Evolutionary conservation across 2,888 invertebrate genomes (phyloP), one percentile per base, ranked within the genome.

Genomic region (Sympetrum striolatum): DNA sequence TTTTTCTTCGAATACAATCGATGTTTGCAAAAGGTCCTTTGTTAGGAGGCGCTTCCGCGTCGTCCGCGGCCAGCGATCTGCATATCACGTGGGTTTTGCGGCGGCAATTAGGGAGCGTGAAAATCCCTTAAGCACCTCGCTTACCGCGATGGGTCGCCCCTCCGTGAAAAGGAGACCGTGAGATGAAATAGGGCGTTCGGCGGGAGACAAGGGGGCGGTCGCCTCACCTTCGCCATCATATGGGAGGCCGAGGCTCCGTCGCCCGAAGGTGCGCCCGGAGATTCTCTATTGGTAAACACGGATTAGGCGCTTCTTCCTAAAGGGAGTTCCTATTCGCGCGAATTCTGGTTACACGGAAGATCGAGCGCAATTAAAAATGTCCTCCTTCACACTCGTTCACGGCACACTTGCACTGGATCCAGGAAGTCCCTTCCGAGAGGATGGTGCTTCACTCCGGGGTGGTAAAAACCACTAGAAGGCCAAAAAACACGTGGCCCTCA

Each of bases 1-100:
- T 94, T 95, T 94, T 93, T 92, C 35, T 25, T 64, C 25, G 25
- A 25, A n/a, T 10, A n/a, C 58, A 18, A 39, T 37, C 22, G 22
- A 39, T 80, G 39, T 4, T n/a, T 15, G 25, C 48, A 31, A 25
- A 12, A 15, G 44, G n/a, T 22, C 22, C 25, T 53, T 48, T 12
- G 31, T 31, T 53, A n/a, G 35, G 35, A 12, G 31, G 81, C n/a
- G 25, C 31, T 80, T 39, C 53, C 25, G 53, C 53, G 53, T 35
- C 53, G 79, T 8, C 73, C 44, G 25, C 79, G 18, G 79, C 79
- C 15, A 31, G 79, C 44, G n/a, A 53, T 80, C 25, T 37, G 35
- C 90, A 90, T 60, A 37, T 60, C 60, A 86, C 60, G 58, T 37
- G 60, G 22, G 37, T 35, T 2, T 73, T 12, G 15, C 25, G 31